Evolutionary conservation across 92 coral and sea anemone species (phyloP).

Genomic region (Anthopleura xanthogrammica): DNA sequence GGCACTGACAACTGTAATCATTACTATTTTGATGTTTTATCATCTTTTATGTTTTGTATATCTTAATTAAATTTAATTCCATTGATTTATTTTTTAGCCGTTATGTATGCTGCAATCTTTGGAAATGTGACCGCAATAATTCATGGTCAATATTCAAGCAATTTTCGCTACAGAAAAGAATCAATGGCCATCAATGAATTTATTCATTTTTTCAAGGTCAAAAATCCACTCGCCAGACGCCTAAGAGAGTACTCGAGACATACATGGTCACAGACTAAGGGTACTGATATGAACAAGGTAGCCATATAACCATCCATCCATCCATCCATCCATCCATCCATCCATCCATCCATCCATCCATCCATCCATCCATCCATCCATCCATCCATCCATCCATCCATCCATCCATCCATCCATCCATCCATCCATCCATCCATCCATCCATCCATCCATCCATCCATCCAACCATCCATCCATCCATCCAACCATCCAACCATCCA

Average conservation of each 20-base stretch:
- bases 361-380: neutral
- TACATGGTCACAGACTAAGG: conserved; percentile 99
- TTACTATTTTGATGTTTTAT: too few relatives aligned
- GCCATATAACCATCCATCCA: neutral
- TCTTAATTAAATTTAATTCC: neutral
- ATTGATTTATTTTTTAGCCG: conserved; percentile 55
- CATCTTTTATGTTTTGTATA: too few relatives aligned
- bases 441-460: neutral
- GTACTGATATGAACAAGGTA: conserved; percentile 95
- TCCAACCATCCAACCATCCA: neutral
- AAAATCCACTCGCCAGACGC: conserved; percentile 92
- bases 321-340: neutral
- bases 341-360: too few relatives aligned
- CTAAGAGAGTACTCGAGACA: conserved; percentile 94
- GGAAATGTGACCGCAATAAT: conserved; percentile 99
- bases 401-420: neutral
- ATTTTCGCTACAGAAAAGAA: conserved; percentile 93
- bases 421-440: neutral
- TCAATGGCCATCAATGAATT: conserved; percentile 90
- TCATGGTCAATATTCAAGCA: conserved; percentile 98
- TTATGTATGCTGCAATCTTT: conserved; percentile 96
- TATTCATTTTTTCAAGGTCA: conserved; percentile 82
- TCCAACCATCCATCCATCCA: too few relatives aligned
- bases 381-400: neutral
- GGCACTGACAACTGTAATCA: too few relatives aligned